Percentiles rank a stretch among this genome's conserved stretches.
Evolutionary conservation across 2,797 vertebrate genomes (phyloP).

Genomic region (Sus cebifrons): DNA sequence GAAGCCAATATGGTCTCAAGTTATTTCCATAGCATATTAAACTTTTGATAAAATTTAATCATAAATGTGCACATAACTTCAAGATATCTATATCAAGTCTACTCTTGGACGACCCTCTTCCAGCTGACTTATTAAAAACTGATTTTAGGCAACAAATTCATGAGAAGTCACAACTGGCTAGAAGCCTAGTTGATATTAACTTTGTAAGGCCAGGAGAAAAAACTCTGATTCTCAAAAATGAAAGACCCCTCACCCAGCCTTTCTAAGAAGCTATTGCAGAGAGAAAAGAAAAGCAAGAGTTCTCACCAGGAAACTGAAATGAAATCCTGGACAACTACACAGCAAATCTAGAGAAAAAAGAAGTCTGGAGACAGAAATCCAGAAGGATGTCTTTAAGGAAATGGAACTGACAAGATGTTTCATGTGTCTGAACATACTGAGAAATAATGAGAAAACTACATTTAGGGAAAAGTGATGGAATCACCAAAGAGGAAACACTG

Average conservation of each 20-base stretch:
- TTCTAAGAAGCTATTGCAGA: background rate
- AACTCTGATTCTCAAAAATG: slow-evolving; percentile 48
- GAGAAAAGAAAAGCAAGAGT: slow-evolving; percentile 4
- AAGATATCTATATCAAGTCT: slow-evolving; percentile 31
- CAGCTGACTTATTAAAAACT: slow-evolving; percentile 28
- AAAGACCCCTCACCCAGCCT: background rate
- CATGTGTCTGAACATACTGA: slow-evolving; percentile 19
- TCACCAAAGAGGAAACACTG: background rate
- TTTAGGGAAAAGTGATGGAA: background rate
- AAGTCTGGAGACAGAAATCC: background rate
- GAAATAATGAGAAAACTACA: slow-evolving; percentile 33
- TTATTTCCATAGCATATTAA: background rate
- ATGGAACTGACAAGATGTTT: slow-evolving; percentile 14
- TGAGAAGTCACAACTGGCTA: slow-evolving; percentile 23
- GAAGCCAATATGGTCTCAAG: background rate
- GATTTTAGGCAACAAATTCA: slow-evolving; percentile 31
- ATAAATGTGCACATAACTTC: slow-evolving; percentile 31
- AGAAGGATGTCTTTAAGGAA: slow-evolving; percentile 11
- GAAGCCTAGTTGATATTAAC: slow-evolving; percentile 17
- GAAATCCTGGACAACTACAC: background rate
- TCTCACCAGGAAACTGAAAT: background rate
- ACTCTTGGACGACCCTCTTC: background rate
- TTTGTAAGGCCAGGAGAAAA: background rate
- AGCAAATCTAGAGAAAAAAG: background rate
- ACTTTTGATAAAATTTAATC: slow-evolving; percentile 42